Conservation (phyloP, 2,888 invertebrate species). For the Brenthis ino region DNA sequence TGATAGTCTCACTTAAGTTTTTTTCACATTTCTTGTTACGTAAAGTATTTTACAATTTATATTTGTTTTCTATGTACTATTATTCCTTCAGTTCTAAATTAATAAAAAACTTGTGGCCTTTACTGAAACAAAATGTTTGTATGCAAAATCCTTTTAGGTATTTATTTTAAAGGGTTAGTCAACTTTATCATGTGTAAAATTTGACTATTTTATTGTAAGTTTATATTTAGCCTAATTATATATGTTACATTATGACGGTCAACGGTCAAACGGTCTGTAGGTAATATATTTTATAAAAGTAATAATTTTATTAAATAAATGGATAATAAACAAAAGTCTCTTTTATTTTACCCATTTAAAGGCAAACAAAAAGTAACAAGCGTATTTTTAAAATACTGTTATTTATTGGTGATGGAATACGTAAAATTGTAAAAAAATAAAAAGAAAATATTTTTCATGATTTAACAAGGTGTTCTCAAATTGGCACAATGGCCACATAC, state of each 20-base stretch:
- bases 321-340: not conserved
- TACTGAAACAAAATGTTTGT: not conserved
- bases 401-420: too few relatives aligned
- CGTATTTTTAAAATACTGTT: too few relatives aligned
- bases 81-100: not conserved
- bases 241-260: slow-evolving; percentile 8
- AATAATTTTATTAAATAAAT: slow-evolving; percentile 10
- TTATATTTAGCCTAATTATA: slow-evolving; percentile 9
- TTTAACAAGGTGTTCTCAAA: too few relatives aligned
- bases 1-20: slow-evolving; percentile 55
- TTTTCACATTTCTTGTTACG: not conserved
- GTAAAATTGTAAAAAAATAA: too few relatives aligned
- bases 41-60: not conserved
- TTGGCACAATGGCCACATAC: too few relatives aligned
- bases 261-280: not conserved
- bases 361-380: too few relatives aligned
- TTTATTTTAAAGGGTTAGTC: slow-evolving; percentile 14
- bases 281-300: slow-evolving; percentile 1
- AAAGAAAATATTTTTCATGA: too few relatives aligned
- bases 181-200: slow-evolving; percentile 10
- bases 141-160: not conserved
- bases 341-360: not conserved
- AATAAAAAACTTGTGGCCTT: not conserved
- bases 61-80: not conserved
- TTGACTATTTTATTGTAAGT: slow-evolving; percentile 2